A percentile compares a stretch with the other conserved stretches of the same genome.
Evolutionary conservation across 1,140 invertebrate genomes (phyloP).

Genomic region (Diorhabda sublineata): DNA sequence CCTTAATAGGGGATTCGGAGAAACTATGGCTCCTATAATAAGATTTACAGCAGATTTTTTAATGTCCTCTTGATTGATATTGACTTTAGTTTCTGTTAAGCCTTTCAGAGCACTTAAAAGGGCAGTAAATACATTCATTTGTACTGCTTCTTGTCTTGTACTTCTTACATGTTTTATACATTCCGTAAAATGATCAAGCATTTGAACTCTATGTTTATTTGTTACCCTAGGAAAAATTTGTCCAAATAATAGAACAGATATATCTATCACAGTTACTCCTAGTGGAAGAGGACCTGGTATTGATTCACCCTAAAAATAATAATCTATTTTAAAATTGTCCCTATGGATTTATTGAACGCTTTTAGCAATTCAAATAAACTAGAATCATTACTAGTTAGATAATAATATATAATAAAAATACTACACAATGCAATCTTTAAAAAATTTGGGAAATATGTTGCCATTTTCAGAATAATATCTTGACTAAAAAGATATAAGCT

Average conservation of each 20-base stretch:
- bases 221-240: conserved; percentile 90
- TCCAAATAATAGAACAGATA: conserved; percentile 89
- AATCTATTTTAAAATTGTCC: neutral
- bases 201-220: conserved; percentile 93
- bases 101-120: conserved; percentile 85
- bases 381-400: too few species aligned
- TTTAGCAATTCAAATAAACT: conserved; percentile 24
- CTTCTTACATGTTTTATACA: conserved; percentile 92
- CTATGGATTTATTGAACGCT: neutral
- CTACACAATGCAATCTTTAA: too few species aligned
- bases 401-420: too few species aligned
- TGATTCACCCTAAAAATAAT: conserved; percentile 52
- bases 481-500: too few species aligned
- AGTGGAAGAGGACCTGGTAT: conserved; percentile 85
- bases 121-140: conserved; percentile 95
- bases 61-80: conserved; percentile 84
- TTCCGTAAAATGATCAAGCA: conserved; percentile 94
- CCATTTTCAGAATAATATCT: too few species aligned
- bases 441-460: too few species aligned
- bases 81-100: conserved; percentile 81
- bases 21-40: conserved; percentile 75
- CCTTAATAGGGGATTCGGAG: conserved; percentile 78
- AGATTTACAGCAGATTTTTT: conserved; percentile 79
- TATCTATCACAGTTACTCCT: conserved; percentile 95
- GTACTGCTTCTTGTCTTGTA: conserved; percentile 87